Conservation (phyloP, 2,888 invertebrate species). For the Leistus spinibarbis region DNA sequence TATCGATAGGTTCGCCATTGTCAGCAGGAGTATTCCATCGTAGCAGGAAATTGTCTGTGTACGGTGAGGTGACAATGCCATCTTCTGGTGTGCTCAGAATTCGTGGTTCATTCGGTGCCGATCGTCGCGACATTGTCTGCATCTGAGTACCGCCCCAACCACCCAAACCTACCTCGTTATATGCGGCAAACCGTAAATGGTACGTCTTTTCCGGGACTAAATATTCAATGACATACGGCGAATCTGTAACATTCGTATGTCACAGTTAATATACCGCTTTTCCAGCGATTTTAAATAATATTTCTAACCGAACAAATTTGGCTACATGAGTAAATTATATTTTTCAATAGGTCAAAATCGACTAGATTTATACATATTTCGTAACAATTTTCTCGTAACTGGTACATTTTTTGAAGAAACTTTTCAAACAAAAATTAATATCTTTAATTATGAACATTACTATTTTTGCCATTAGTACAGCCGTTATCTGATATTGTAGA, state of each 20-base stretch:
- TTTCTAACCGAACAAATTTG: too few relatives aligned
- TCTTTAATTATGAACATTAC: too few relatives aligned
- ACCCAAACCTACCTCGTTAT: conserved; percentile 82
- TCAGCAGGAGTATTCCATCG: conserved; percentile 86
- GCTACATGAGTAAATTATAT: too few relatives aligned
- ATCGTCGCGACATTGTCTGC: conserved; percentile 77
- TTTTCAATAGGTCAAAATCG: too few relatives aligned
- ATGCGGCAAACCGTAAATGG: conserved; percentile 82
- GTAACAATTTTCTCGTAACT: too few relatives aligned
- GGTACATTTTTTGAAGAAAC: conserved; percentile 28
- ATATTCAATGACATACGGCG: conserved; percentile 80
- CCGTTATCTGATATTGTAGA: too few relatives aligned
- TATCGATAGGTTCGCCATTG: conserved; percentile 87
- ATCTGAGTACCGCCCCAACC: conserved; percentile 70
- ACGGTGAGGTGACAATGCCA: conserved; percentile 64
- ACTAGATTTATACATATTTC: too few relatives aligned
- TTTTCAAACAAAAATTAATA: too few relatives aligned
- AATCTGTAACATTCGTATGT: conserved; percentile 57
- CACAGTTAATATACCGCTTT: neutral
- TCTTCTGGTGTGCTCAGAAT: conserved; percentile 63
- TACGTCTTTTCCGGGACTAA: conserved; percentile 78
- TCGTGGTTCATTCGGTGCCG: conserved; percentile 76
- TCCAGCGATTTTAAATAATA: too few relatives aligned
- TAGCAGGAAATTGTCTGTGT: conserved; percentile 79
- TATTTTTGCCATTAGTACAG: too few relatives aligned